phyloP scores from a whole-genome alignment of 1,140 invertebrate genomes.

The Drosophila ogumai region DNA sequence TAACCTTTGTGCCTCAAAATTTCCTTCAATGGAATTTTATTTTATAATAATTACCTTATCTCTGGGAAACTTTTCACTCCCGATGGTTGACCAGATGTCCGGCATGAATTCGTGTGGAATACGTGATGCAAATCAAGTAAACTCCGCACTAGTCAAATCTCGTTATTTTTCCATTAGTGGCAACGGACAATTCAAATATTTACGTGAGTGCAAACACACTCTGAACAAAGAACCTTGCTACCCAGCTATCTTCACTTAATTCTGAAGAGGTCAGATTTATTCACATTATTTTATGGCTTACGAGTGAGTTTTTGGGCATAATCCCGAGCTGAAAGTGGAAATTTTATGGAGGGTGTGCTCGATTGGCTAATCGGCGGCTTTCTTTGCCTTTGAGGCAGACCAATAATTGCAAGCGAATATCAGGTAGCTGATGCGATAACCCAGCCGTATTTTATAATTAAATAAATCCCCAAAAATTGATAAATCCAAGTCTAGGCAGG shows the following conservation, averaged over 20 bases:
- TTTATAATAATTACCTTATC: slow-evolving; percentile 3
- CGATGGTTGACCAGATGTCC: slow-evolving; percentile 10
- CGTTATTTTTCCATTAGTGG: slow-evolving; percentile 39
- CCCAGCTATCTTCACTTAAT: background rate
- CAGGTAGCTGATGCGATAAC: slow-evolving; percentile 63
- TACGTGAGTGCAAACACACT: slow-evolving; percentile 13
- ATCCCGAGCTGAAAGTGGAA: slow-evolving; percentile 17
- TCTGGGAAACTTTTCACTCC: slow-evolving; percentile 6
- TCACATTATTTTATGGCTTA: slow-evolving; percentile 9
- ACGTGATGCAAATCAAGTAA: slow-evolving; percentile 36
- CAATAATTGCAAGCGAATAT: slow-evolving; percentile 53
- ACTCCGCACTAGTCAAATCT: slow-evolving; percentile 4
- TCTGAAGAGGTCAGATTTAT: slow-evolving; percentile 20
- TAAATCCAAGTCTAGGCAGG: slow-evolving; percentile 5
- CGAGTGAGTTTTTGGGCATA: slow-evolving; percentile 31
- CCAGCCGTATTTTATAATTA: slow-evolving; percentile 45
- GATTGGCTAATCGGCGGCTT: slow-evolving; percentile 69
- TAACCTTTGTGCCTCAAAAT: background rate
- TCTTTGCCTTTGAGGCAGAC: slow-evolving; percentile 41
- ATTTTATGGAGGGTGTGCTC: slow-evolving; percentile 12
- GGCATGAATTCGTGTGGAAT: background rate
- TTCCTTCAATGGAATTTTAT: slow-evolving; percentile 4
- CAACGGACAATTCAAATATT: slow-evolving; percentile 33
- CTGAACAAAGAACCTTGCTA: slow-evolving; percentile 25
- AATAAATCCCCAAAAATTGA: slow-evolving; percentile 29